These are phyloP conservation scores for Perognathus longimembris DNA, from an alignment of 2,113 vertebrate species.

Conservation along the genomic window DNA sequence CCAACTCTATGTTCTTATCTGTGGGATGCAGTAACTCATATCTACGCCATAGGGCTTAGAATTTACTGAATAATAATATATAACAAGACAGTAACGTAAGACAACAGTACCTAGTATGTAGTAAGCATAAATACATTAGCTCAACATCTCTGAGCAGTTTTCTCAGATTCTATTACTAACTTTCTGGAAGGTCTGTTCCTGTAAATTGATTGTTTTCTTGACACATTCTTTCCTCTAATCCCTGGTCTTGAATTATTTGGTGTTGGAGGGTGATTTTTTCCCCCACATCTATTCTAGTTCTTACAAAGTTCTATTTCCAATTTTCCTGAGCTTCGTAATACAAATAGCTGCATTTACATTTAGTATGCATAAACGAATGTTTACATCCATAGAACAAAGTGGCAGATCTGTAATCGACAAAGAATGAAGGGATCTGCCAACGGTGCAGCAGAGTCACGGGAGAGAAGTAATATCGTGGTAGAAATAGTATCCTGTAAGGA, in stretches of 20 bases:
- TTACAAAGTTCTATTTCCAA: constrained; percentile 19
- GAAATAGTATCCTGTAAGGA: not conserved
- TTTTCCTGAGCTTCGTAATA: constrained; percentile 32
- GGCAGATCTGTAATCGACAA: not conserved
- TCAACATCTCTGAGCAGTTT: not conserved
- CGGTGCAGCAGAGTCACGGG: not conserved
- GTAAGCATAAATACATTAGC: not conserved
- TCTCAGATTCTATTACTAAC: not conserved
- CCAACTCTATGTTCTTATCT: not conserved
- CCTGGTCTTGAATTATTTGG: not conserved
- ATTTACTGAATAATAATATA: not conserved
- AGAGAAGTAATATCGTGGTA: not conserved
- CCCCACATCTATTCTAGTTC: not conserved
- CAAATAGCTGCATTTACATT: not conserved
- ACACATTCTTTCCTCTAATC: not conserved
- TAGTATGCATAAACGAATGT: not conserved
- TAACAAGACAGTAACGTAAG: not conserved
- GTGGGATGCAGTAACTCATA: not conserved
- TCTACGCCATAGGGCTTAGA: not conserved
- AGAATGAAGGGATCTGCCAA: not conserved
- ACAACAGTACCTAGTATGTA: too few species aligned
- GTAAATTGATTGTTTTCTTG: not conserved
- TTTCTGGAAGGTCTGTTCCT: constrained; percentile 5
- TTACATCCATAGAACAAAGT: not conserved
- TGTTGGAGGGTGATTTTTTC: not conserved